Conservation (phyloP, 2,797 vertebrate species). For the Trichosurus vulpecula region DNA sequence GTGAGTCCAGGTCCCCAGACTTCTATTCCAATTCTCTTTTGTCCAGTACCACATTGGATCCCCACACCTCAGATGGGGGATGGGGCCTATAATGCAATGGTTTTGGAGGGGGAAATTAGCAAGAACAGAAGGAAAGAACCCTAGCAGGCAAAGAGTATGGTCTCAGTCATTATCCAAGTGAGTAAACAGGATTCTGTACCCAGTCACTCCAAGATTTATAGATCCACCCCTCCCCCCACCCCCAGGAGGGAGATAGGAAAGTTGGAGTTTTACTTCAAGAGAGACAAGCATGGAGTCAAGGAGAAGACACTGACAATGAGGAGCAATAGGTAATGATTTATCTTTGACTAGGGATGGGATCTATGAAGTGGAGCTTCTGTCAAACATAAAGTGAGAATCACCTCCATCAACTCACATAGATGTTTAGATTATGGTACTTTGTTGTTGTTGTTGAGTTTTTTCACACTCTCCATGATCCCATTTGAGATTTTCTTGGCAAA, state of each 20-base stretch:
- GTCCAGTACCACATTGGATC: neutral
- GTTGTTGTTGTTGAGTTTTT: too few species aligned
- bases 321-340: neutral
- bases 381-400: neutral
- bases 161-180: neutral
- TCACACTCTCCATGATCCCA: too few species aligned
- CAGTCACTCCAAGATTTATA: neutral
- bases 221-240: neutral
- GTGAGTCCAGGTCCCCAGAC: neutral
- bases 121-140: neutral
- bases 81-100: neutral
- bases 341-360: neutral
- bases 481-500: too few species aligned
- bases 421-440: neutral
- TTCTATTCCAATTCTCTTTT: neutral
- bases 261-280: neutral
- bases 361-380: too few species aligned
- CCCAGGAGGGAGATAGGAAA: neutral
- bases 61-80: too few species aligned
- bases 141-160: neutral
- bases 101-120: neutral
- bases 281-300: neutral
- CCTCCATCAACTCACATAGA: neutral
- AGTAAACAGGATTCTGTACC: neutral
- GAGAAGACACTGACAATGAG: neutral